phyloP scores from a whole-genome alignment of 2,888 invertebrate species.

The Diarsia rubi region DNA sequence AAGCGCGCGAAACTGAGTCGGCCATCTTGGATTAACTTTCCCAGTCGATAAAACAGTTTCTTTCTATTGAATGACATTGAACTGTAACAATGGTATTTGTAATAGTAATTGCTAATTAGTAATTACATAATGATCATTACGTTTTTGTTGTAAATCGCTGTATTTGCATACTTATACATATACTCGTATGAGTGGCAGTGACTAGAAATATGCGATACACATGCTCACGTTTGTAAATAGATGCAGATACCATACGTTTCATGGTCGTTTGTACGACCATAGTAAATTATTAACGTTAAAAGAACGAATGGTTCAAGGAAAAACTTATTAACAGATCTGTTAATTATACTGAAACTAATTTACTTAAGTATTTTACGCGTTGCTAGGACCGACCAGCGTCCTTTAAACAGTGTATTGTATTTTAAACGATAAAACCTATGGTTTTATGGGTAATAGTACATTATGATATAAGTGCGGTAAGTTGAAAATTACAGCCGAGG shows the following conservation, averaged over 20 bases:
- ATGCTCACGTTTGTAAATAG: slow-evolving; percentile 23
- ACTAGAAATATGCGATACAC: slow-evolving; percentile 51
- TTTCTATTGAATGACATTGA: slow-evolving; percentile 58
- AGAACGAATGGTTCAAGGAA: slow-evolving; percentile 16
- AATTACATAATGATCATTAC: slow-evolving; percentile 47
- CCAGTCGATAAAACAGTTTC: slow-evolving; percentile 62
- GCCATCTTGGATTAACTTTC: slow-evolving; percentile 74
- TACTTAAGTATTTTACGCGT: neutral
- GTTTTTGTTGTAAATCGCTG: slow-evolving; percentile 37
- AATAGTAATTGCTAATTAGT: slow-evolving; percentile 50
- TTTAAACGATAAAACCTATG: neutral
- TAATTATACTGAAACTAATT: slow-evolving; percentile 6
- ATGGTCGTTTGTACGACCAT: slow-evolving; percentile 23
- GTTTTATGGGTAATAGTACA: neutral
- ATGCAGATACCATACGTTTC: neutral
- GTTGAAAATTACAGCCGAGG: too few species aligned
- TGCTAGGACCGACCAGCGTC: neutral
- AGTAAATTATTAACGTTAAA: slow-evolving; percentile 25
- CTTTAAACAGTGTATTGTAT: neutral
- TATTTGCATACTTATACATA: too few species aligned
- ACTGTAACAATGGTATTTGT: slow-evolving; percentile 51
- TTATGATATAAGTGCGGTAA: too few species aligned
- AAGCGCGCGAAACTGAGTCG: slow-evolving; percentile 68
- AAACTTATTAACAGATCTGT: neutral
- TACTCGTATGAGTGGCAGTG: slow-evolving; percentile 12